Base-by-base conservation (phyloP, 2,888 invertebrate genomes). In the Agonopterix subpropinquella region DNA sequence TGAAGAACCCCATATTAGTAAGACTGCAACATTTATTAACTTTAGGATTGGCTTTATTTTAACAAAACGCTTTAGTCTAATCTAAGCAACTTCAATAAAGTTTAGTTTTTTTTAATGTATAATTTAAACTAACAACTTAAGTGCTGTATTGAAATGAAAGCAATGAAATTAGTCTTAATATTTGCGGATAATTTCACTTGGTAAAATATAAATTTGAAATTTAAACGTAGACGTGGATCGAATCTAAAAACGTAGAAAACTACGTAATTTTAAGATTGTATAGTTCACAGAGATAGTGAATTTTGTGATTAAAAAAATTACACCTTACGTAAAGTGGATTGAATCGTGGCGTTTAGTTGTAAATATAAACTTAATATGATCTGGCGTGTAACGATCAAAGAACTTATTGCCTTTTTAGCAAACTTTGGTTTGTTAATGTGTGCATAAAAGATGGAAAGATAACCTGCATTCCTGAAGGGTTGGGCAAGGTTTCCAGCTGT, bases 81-180 rank as follows among this genome's bases (percentile, higher is more conserved):
- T 37, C 18, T 39, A 41, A 5, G 13, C 11, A 15, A 35, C 11
- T 45, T 15, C 11, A 13, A 18, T 41, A 18, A 28, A 28, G 5
- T 28, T 28, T 28, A 5, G 28, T 28, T 28, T 1, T 28, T 7
- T 28, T 28, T 28, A n/a, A n/a, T 28, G 28, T 28, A 28, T 28
- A 28, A 28, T 28, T 28, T 28, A 4, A 28, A 28, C 28, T 28
- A 28, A 28, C 2, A 28, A 28, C 28, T 28, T 28, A 71, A 73
- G 71, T 74, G 72, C 70, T 75, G 62, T 53, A 57, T 58, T 53
- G 64, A 67, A 76, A 70, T 64, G 53, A 63, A 77, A 79, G 77
- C 77, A 78, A 77, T 77, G 61, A 73, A 75, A 62, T 66, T 75
- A 73, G 70, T 55, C 54, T 67, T 39, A 41, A 47, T 41, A 5